Evolutionary conservation across 2,888 invertebrate genomes (phyloP), one percentile per base, ranked within the genome.

Genomic region (Taenaris catops): DNA sequence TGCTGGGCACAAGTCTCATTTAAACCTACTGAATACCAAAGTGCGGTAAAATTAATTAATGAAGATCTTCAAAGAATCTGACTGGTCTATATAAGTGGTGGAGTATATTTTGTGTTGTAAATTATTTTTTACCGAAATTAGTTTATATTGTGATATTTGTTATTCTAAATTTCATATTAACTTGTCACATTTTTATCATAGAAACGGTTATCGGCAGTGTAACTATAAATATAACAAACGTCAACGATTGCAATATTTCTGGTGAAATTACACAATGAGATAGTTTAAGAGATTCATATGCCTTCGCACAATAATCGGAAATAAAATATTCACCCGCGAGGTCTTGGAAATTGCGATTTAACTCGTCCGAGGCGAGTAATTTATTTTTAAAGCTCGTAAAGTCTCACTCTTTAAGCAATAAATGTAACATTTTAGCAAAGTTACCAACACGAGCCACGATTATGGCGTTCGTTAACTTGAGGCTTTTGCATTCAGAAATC

Each of bases 371-470:
- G 55, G 48, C 63, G 51, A 66, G 73, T 73, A 73, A 83, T 81
- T 83, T 81, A 83, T 80, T 80, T 81, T 80, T 64, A 79, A 79
- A 63, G 76, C 68, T 74, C 84, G 60, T 86, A 83, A 84, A 84
- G 72, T 76, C 78, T 78, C 84, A 83, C 79, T 83, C 67, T 76
- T 78, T 55, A 56, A 71, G 76, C 66, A 65, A 70, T 83, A 81
- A 86, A 84, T 68, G 73, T 73, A 81, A 81, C 79, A 81, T 83
- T 80, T 81, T 73, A 79, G 66, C 68, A 52, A 57, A 63, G 63
- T 70, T 70, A 70, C 59, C 61, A 68, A 72, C 70, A 62, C 60
- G 60, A 55, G 38, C 55, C 58, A 55, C 50, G 51, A 64, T 73
- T 66, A 65, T 58, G 55, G 61, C 51, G 51, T 64, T 60, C 53